A percentile compares a stretch with the other conserved stretches of the same genome.
Evolutionary conservation across 2,888 invertebrate genomes (phyloP).

Genomic region (Scelioninae gen. 1): DNA sequence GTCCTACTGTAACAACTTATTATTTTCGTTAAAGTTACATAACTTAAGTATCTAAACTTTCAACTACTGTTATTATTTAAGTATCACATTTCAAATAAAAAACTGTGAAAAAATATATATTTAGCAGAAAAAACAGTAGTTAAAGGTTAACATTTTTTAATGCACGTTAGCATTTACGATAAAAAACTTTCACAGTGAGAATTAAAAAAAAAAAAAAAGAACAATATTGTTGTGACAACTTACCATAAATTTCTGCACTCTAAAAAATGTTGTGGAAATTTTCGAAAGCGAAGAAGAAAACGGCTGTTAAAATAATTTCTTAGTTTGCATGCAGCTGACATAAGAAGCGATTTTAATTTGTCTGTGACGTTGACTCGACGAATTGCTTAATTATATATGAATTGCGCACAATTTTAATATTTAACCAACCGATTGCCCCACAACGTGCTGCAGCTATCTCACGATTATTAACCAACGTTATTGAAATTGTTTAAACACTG

Average conservation of each 20-base stretch:
- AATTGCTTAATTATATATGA: conserved; percentile 17
- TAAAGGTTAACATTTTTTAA: conserved; percentile 18
- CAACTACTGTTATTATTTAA: background rate
- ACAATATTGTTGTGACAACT: conserved; percentile 43
- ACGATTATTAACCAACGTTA: conserved; percentile 15
- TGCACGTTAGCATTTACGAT: conserved; percentile 26
- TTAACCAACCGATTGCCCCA: background rate
- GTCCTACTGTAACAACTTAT: conserved; percentile 28
- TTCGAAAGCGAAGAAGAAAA: background rate
- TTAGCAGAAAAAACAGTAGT: conserved; percentile 2
- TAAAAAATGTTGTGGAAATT: conserved; percentile 8
- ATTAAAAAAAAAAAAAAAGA: too few relatives aligned
- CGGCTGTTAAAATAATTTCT: background rate
- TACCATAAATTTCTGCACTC: conserved; percentile 36
- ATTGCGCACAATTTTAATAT: conserved; percentile 21
- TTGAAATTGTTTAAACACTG: conserved; percentile 14
- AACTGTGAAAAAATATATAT: too few relatives aligned
- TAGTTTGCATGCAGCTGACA: conserved; percentile 28
- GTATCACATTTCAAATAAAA: background rate
- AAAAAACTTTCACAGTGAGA: background rate
- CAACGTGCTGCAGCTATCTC: conserved; percentile 9
- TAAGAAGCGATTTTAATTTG: conserved; percentile 1
- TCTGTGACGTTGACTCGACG: background rate
- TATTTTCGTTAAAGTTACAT: conserved; percentile 8
- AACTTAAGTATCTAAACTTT: background rate